These are phyloP conservation scores for Laticauda laticaudata DNA, from an alignment of 2,113 vertebrate species.

Conservation along the genomic window DNA sequence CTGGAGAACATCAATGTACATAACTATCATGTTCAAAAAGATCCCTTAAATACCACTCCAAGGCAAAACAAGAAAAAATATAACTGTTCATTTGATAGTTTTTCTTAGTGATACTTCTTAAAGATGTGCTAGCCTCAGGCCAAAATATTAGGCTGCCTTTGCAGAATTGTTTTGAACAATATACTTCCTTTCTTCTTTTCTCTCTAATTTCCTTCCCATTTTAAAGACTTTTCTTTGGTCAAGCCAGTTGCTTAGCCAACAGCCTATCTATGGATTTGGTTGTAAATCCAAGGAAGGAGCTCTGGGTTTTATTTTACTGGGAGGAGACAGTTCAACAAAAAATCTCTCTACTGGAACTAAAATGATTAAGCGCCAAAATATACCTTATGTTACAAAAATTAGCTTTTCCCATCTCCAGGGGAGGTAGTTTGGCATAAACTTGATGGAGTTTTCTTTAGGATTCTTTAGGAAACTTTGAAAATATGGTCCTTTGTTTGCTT, in stretches of 20 bases:
- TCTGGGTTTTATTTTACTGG: background rate
- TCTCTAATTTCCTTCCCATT: background rate
- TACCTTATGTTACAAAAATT: background rate
- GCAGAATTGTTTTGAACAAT: background rate
- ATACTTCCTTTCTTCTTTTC: background rate
- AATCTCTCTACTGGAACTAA: background rate
- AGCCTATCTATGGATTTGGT: background rate
- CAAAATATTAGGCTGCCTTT: background rate
- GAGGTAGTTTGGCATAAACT: background rate
- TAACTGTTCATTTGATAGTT: background rate
- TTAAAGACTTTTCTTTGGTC: conserved; percentile 7
- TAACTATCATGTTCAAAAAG: background rate
- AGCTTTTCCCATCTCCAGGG: background rate
- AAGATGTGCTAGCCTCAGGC: background rate
- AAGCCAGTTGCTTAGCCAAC: background rate
- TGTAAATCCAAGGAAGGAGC: conserved; percentile 3
- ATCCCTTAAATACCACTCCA: background rate
- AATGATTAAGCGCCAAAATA: background rate
- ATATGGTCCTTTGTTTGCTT: background rate
- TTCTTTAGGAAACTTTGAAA: background rate
- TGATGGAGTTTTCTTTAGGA: background rate
- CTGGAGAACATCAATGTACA: background rate
- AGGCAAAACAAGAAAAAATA: background rate
- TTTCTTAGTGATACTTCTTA: background rate
- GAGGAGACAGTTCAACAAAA: background rate